Conservation (phyloP, 2,888 invertebrate species). For the Epsilonema sp. region DNA sequence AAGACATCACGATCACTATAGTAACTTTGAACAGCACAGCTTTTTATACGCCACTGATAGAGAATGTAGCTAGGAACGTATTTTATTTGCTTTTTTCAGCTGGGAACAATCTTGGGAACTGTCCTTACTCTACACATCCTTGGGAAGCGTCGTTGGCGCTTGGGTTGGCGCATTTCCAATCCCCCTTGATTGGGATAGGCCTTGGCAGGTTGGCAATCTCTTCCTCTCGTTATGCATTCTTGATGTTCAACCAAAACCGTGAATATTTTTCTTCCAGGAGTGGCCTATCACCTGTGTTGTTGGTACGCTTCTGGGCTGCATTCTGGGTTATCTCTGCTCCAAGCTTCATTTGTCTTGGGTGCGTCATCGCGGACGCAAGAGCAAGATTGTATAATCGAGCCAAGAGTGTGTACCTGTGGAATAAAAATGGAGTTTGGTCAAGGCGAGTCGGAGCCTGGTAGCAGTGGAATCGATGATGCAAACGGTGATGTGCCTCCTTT, state of each 20-base stretch:
- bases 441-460: too few species aligned
- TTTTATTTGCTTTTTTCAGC: too few species aligned
- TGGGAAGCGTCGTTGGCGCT: conserved; percentile 43
- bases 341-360: not conserved
- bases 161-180: conserved; percentile 67
- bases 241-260: not conserved
- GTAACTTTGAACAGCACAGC: too few species aligned
- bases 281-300: conserved; percentile 12
- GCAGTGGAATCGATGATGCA: too few species aligned
- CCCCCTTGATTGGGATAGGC: conserved; percentile 71
- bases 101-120: too few species aligned
- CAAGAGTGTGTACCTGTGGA: not conserved
- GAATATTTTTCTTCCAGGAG: conserved; percentile 10
- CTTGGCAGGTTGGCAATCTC: conserved; percentile 57
- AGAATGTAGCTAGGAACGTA: too few species aligned
- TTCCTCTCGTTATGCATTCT: not conserved
- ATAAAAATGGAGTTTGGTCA: too few species aligned
- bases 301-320: conserved; percentile 9
- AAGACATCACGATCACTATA: too few species aligned
- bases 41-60: too few species aligned
- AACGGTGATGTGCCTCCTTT: conserved; percentile 16
- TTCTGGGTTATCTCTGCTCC: conserved; percentile 4
- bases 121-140: too few species aligned
- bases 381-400: conserved; percentile 5
- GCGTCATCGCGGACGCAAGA: not conserved